Conservation (phyloP, 2,888 invertebrate species). For the Kuschelorhynchus macadamiae region DNA sequence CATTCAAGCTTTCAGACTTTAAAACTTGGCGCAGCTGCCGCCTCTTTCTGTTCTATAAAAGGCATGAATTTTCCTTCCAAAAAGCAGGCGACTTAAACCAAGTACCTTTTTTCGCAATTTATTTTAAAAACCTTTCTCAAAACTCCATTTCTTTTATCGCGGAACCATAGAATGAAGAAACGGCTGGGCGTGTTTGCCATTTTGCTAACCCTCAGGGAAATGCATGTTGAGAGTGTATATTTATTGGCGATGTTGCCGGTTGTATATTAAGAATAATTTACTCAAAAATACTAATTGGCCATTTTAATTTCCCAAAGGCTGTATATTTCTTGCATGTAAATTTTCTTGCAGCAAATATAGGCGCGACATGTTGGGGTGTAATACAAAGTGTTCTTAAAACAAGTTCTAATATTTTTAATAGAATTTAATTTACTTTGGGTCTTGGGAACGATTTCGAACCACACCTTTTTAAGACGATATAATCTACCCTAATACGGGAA, state of each 20-base stretch:
- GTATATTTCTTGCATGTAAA: background rate
- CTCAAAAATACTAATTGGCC: no score
- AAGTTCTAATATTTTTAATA: background rate
- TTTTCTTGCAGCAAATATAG: no score
- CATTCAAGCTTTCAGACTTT: no score
- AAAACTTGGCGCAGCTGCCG: background rate
- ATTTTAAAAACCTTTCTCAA: slow-evolving; percentile 49
- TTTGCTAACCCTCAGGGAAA: slow-evolving; percentile 44
- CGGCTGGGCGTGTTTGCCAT: slow-evolving; percentile 43
- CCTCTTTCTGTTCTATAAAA: slow-evolving; percentile 22
- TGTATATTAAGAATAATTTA: slow-evolving; percentile 1
- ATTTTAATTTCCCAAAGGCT: background rate
- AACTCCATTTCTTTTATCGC: slow-evolving; percentile 49
- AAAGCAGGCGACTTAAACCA: slow-evolving; percentile 36
- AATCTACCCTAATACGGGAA: no score
- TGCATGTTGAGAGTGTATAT: slow-evolving; percentile 36
- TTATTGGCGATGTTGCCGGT: slow-evolving; percentile 28
- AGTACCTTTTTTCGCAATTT: slow-evolving; percentile 43
- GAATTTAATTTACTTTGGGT: no score
- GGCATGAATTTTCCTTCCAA: slow-evolving; percentile 26
- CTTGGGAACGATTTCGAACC: no score
- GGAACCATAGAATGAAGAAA: slow-evolving; percentile 40
- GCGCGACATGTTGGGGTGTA: background rate
- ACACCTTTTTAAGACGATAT: no score
- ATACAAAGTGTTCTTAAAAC: background rate